A percentile compares a stretch with the other conserved stretches of the same genome.
phyloP scores from a whole-genome alignment of 2,888 invertebrate species.

The Papilio elwesi region DNA sequence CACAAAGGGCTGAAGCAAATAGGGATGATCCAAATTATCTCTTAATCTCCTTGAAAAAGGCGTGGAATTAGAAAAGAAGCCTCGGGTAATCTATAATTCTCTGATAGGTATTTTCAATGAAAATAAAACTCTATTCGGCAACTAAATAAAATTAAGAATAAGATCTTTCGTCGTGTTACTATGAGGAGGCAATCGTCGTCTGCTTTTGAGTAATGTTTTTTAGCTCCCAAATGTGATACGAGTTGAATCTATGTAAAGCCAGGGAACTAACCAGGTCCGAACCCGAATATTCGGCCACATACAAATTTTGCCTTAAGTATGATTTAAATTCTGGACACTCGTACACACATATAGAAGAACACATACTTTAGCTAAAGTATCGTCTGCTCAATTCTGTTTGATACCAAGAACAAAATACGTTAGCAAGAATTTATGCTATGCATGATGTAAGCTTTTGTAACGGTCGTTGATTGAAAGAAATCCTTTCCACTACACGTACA shows the following conservation, averaged over 20 bases:
- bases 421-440: neutral
- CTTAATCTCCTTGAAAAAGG: slow-evolving; percentile 29
- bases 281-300: too few species aligned
- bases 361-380: neutral
- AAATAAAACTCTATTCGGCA: neutral
- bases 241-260: too few species aligned
- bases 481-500: slow-evolving; percentile 18
- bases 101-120: neutral
- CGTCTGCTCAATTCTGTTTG: neutral
- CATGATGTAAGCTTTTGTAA: neutral
- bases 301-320: too few species aligned
- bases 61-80: slow-evolving; percentile 24
- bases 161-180: too few species aligned
- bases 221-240: too few species aligned
- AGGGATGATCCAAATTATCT: slow-evolving; percentile 11
- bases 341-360: too few species aligned
- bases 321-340: too few species aligned
- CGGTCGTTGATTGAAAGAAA: slow-evolving; percentile 14
- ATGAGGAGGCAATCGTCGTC: too few species aligned
- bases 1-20: neutral
- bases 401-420: slow-evolving; percentile 3
- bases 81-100: slow-evolving; percentile 9
- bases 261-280: too few species aligned
- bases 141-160: too few species aligned
- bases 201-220: too few species aligned